Evolutionary conservation across 2,888 invertebrate species (phyloP), one percentile per base, ranked within the genome.

Genomic region (Lasioglossum figueresi): DNA sequence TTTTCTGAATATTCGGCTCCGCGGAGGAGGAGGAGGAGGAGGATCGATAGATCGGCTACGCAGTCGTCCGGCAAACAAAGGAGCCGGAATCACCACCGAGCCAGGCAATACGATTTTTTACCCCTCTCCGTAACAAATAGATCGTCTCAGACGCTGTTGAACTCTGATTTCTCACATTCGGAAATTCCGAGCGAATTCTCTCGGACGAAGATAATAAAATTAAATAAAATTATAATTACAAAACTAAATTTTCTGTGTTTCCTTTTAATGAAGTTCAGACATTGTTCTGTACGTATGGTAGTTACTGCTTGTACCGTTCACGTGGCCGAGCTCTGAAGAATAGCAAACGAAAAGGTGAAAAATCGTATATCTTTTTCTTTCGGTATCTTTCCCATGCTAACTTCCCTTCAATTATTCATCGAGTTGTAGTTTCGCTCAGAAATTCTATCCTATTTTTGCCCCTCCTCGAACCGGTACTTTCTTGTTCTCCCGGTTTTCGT

Each of bases 31-130:
- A 48, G 12, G 72, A 23, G 34, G 10, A 4, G 34, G 34, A 34
- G 72, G 23, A 48, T 48, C 72, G 72, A 48, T 73, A 48, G 19
- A 48, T 73, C 34, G 72, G 12, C 19, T 12, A 48, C 19, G 34
- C 72, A 73, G 48, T 73, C 72, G 72, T 45, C 72, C 48, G 72
- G 72, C 72, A 48, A 73, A 73, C 72, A 73, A 73, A 73, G 34
- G 48, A 31, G 27, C 48, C 37, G 19, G 48, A 48, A 73, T 72
- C 45, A 48, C 72, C 45, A 48, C 72, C 72, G n/a, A 43, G n/a
- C 5, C 23, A 6, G 48, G 27, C 43, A 45, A 72, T 31, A 27
- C 45, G 19, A 48, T 34, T 72, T 72, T 34, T 48, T 34, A 23
- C 31, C 52, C 8, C 48, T 23, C 4, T 19, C 34, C 66, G 23